A percentile compares a stretch with the other conserved stretches of the same genome.
phyloP scores from a whole-genome alignment of 2,888 invertebrate species.

The Nudaria mundana region DNA sequence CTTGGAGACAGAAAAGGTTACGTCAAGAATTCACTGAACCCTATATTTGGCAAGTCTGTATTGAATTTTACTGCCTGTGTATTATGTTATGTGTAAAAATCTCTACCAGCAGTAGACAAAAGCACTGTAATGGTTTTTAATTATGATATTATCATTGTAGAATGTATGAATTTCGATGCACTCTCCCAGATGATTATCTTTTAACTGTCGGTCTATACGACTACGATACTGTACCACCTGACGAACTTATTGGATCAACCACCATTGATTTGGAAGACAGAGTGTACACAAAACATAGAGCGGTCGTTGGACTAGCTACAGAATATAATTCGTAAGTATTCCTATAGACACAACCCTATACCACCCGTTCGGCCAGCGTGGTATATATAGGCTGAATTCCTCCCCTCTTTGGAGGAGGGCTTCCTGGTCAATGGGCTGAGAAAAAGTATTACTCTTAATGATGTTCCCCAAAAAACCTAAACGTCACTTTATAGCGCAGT shows the following conservation, averaged over 20 bases:
- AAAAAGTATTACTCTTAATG: too few relatives aligned
- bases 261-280: slow-evolving; percentile 93
- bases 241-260: slow-evolving; percentile 93
- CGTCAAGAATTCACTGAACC: slow-evolving; percentile 87
- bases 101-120: neutral
- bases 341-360: too few relatives aligned
- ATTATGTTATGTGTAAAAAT: too few relatives aligned
- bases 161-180: slow-evolving; percentile 87
- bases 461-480: too few relatives aligned
- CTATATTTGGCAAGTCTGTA: slow-evolving; percentile 88
- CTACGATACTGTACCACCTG: slow-evolving; percentile 83
- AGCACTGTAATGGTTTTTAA: neutral
- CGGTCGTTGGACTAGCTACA: slow-evolving; percentile 87
- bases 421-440: too few relatives aligned
- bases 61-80: too few relatives aligned
- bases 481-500: too few relatives aligned
- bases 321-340: slow-evolving; percentile 85
- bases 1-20: slow-evolving; percentile 84
- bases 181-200: slow-evolving; percentile 87
- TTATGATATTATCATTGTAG: slow-evolving; percentile 49
- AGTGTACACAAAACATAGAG: slow-evolving; percentile 89
- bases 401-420: too few relatives aligned
- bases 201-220: slow-evolving; percentile 89
- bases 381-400: too few relatives aligned
- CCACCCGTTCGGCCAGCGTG: too few relatives aligned